phyloP scores from a whole-genome alignment of 1,140 invertebrate species.

The Drosophila parvula region DNA sequence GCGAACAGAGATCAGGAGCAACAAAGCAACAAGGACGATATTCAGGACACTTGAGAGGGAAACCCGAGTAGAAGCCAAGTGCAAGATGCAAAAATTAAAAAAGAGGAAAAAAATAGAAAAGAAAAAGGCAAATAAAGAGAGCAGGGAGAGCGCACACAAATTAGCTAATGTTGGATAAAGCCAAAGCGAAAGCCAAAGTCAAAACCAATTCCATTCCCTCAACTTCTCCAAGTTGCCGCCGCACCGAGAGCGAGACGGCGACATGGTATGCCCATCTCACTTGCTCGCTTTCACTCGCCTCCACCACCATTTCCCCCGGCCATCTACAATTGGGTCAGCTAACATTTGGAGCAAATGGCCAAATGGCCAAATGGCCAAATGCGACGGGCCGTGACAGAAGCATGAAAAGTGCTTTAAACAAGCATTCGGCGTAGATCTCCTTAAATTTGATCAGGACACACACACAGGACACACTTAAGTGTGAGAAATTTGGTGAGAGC shows the following conservation, averaged over 20 bases:
- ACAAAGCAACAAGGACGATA: slow-evolving; percentile 24
- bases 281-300: neutral
- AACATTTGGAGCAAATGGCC: slow-evolving; percentile 71
- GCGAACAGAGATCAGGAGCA: slow-evolving; percentile 12
- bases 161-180: slow-evolving; percentile 78
- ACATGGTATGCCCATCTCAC: neutral
- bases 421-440: slow-evolving; percentile 43
- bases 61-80: slow-evolving; percentile 14
- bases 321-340: slow-evolving; percentile 72
- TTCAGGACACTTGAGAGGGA: slow-evolving; percentile 52
- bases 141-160: slow-evolving; percentile 60
- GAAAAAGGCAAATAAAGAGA: slow-evolving; percentile 3
- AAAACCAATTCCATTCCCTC: slow-evolving; percentile 64
- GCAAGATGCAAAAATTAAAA: slow-evolving; percentile 48
- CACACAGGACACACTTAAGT: neutral
- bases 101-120: neutral
- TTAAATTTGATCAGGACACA: slow-evolving; percentile 19
- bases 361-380: slow-evolving; percentile 63
- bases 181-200: slow-evolving; percentile 30
- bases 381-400: slow-evolving; percentile 63
- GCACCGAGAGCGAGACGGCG: neutral
- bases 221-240: slow-evolving; percentile 45
- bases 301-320: slow-evolving; percentile 7
- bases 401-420: slow-evolving; percentile 59
- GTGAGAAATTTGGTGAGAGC: neutral